phyloP scores from a whole-genome alignment of 2,113 vertebrate species.

The Verasper variegatus region DNA sequence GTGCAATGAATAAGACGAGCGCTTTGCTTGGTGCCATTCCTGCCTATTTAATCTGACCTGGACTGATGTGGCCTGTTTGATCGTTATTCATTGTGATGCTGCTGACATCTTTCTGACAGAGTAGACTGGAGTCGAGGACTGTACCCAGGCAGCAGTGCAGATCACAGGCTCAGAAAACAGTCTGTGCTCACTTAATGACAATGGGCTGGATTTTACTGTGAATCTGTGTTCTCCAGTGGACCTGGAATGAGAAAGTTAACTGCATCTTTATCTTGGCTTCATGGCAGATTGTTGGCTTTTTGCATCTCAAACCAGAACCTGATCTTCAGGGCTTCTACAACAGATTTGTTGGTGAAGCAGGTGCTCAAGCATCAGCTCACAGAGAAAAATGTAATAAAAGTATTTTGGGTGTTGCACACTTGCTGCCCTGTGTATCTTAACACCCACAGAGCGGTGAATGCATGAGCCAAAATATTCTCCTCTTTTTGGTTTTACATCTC shows the following conservation, averaged over 20 bases:
- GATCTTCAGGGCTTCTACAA: background rate
- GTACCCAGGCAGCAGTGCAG: slow-evolving; percentile 5
- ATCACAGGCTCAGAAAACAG: slow-evolving; percentile 3
- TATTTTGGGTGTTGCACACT: background rate
- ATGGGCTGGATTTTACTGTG: background rate
- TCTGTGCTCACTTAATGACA: background rate
- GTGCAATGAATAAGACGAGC: background rate
- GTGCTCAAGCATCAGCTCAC: slow-evolving; percentile 15
- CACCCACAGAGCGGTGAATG: background rate
- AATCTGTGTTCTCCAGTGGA: background rate
- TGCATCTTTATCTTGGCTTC: background rate
- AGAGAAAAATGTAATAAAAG: slow-evolving; percentile 6
- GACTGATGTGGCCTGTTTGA: slow-evolving; percentile 26
- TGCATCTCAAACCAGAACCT: slow-evolving; percentile 30
- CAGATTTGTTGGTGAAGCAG: background rate
- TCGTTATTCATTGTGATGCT: too few relatives aligned
- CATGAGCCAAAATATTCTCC: background rate
- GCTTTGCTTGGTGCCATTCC: slow-evolving; percentile 3
- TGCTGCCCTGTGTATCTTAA: slow-evolving; percentile 2
- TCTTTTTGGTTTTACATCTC: background rate
- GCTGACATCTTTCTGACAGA: too few relatives aligned
- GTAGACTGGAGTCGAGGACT: background rate
- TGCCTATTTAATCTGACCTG: slow-evolving; percentile 26
- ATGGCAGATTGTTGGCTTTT: slow-evolving; percentile 7
- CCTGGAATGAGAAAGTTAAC: background rate